phyloP scores from a whole-genome alignment of 2,113 vertebrate species.

The Gobio gobio region DNA sequence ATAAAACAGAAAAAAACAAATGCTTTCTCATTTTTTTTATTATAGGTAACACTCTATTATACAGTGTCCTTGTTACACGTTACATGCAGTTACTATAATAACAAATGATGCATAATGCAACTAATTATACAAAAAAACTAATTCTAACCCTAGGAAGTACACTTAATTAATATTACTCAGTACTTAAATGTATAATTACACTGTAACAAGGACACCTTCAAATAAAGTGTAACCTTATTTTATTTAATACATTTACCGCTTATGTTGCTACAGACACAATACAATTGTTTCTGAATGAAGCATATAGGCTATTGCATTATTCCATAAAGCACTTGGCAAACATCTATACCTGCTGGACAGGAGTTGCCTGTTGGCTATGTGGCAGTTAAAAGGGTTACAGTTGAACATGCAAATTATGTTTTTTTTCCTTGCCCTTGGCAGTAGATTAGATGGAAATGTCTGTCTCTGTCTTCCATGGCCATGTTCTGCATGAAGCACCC shows the following conservation, averaged over 20 bases:
- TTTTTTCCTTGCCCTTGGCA: slow-evolving; percentile 41
- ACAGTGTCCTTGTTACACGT: too few relatives aligned
- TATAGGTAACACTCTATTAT: background rate
- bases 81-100: too few relatives aligned
- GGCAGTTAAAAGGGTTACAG: slow-evolving; percentile 67
- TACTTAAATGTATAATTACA: too few relatives aligned
- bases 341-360: background rate
- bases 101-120: too few relatives aligned
- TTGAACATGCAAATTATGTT: slow-evolving; percentile 72
- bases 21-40: background rate
- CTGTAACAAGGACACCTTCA: too few relatives aligned
- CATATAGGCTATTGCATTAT: background rate
- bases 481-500: slow-evolving; percentile 12
- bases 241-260: background rate
- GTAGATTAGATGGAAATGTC: slow-evolving; percentile 42
- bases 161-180: too few relatives aligned
- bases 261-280: background rate
- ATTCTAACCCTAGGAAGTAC: too few relatives aligned
- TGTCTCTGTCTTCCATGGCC: background rate
- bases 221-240: too few relatives aligned
- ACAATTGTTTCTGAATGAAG: background rate
- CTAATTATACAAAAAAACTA: too few relatives aligned
- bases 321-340: background rate
- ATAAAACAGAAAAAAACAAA: background rate
- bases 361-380: slow-evolving; percentile 60